A percentile compares a stretch with the other conserved stretches of the same genome.
Evolutionary conservation across 2,113 vertebrate genomes (phyloP).

Genomic region (Cairina moschata): DNA sequence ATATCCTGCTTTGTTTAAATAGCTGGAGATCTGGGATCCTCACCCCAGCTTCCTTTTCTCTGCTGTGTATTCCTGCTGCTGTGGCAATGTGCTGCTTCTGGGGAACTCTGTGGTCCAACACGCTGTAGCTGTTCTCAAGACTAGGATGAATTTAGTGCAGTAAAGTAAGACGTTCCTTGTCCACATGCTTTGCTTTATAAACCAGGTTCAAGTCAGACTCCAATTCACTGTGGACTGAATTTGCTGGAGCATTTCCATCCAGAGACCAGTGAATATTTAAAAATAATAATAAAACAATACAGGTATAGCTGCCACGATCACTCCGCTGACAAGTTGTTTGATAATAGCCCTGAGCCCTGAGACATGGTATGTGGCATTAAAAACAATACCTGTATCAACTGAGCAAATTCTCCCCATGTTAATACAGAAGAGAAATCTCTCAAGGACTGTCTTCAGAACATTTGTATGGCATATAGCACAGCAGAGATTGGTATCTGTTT

Average conservation of each 20-base stretch:
- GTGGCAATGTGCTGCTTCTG: rapidly evolving
- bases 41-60: not conserved
- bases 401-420: no score
- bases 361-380: rapidly evolving
- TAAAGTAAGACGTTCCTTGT: not conserved
- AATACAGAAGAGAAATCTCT: not conserved
- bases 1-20: not conserved
- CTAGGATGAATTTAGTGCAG: not conserved
- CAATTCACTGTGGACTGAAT: not conserved
- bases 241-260: not conserved
- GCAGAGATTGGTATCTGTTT: not conserved
- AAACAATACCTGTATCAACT: not conserved
- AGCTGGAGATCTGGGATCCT: not conserved
- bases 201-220: not conserved
- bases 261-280: not conserved
- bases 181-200: not conserved
- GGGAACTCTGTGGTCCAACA: not conserved
- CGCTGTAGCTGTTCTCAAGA: rapidly evolving
- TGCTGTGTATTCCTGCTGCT: not conserved
- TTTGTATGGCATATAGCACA: not conserved
- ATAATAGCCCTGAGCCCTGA: not conserved
- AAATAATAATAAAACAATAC: not conserved
- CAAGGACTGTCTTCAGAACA: not conserved
- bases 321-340: not conserved
- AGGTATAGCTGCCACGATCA: not conserved